Evolutionary conservation across 2,888 invertebrate species (phyloP).

Genomic region (Dynastes hyllus): DNA sequence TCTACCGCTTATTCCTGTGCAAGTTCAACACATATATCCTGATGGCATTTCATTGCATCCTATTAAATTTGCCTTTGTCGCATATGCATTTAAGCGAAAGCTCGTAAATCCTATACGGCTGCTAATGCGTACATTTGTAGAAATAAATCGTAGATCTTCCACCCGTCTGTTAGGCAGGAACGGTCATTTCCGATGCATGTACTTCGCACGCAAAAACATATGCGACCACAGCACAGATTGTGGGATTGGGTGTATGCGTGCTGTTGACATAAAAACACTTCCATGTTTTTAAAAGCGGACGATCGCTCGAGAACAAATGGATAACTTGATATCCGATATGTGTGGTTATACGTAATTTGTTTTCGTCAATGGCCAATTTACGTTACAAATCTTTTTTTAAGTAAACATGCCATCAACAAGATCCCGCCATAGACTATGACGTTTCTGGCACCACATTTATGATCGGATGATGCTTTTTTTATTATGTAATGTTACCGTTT

Average conservation of each 20-base stretch:
- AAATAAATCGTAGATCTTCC: conserved; percentile 49
- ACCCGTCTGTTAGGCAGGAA: conserved; percentile 35
- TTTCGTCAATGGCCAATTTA: conserved; percentile 18
- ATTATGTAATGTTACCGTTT: no score
- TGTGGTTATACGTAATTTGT: conserved; percentile 5
- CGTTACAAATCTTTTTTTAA: no score
- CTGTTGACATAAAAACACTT: conserved; percentile 62
- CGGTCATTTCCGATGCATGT: conserved; percentile 64
- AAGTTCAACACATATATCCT: no score
- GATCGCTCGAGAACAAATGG: conserved; percentile 35
- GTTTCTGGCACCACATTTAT: no score
- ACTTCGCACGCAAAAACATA: conserved; percentile 63
- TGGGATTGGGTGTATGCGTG: conserved; percentile 58
- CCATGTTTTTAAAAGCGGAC: conserved; percentile 50
- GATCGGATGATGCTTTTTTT: no score
- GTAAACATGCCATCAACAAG: not conserved
- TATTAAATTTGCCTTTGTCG: conserved; percentile 11
- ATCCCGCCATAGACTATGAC: not conserved
- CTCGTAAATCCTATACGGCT: conserved; percentile 32
- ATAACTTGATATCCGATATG: conserved; percentile 38
- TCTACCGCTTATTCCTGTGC: no score
- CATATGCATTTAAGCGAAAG: conserved; percentile 24
- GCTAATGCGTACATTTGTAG: conserved; percentile 45
- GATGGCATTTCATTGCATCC: no score
- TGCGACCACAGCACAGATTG: conserved; percentile 62